These are phyloP conservation scores for Potamilus streckersoni DNA, from an alignment of 1,140 invertebrate species.

Conservation along the genomic window DNA sequence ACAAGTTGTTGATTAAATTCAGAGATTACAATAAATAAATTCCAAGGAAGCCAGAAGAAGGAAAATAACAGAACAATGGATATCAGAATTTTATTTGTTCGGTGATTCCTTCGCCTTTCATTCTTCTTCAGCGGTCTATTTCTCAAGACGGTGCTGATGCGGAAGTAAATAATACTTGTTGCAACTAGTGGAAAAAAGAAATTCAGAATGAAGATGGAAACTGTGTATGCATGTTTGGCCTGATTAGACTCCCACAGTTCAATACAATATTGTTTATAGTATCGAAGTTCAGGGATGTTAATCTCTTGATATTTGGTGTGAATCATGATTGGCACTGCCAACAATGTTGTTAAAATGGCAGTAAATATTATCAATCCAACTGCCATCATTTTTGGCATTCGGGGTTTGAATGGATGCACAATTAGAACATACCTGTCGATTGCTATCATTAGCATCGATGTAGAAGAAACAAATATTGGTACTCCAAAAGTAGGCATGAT, in stretches of 20 bases:
- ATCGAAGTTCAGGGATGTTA: conserved; percentile 33
- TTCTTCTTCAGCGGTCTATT: conserved; percentile 55
- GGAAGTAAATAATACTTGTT: conserved; percentile 56
- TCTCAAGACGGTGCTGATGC: conserved; percentile 58
- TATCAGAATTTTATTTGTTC: conserved; percentile 88
- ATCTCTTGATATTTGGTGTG: conserved; percentile 47
- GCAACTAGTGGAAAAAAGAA: conserved; percentile 59
- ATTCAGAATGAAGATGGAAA: conserved; percentile 58
- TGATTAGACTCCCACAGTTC: conserved; percentile 56
- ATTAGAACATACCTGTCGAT: conserved; percentile 78
- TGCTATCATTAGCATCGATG: conserved; percentile 79
- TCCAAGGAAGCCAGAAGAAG: conserved; percentile 77
- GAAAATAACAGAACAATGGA: conserved; percentile 95
- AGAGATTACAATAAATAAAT: conserved; percentile 54
- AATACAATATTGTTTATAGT: conserved; percentile 52
- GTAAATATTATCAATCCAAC: conserved; percentile 46
- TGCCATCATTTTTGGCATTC: conserved; percentile 55
- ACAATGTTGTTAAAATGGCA: conserved; percentile 47
- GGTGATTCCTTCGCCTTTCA: conserved; percentile 75
- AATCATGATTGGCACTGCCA: conserved; percentile 60
- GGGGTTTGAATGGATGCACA: conserved; percentile 71
- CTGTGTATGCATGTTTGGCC: conserved; percentile 49
- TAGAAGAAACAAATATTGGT: conserved; percentile 78
- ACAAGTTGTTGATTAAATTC: conserved; percentile 51
- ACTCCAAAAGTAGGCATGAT: conserved; percentile 68